phyloP scores from a whole-genome alignment of 2,113 vertebrate genomes.

The Trogon melanurus region DNA sequence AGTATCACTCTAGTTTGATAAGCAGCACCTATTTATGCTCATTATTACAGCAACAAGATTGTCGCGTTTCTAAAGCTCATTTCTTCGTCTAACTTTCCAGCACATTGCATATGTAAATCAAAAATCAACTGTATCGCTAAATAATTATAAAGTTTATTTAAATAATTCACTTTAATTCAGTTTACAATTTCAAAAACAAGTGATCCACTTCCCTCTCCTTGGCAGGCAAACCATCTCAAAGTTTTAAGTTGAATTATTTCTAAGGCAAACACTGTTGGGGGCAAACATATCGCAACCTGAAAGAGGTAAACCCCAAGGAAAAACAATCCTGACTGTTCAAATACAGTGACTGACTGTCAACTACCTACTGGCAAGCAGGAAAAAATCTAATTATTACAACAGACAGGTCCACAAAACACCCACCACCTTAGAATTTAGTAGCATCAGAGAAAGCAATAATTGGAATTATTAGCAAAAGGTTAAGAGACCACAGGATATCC shows the following conservation, averaged over 20 bases:
- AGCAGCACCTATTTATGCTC: background rate
- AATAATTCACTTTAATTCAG: background rate
- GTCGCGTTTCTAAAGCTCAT: background rate
- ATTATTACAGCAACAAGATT: background rate
- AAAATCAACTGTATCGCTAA: background rate
- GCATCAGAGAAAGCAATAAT: background rate
- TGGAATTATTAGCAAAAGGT: background rate
- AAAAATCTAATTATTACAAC: background rate
- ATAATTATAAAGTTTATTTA: slow-evolving; percentile 4
- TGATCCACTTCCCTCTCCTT: background rate
- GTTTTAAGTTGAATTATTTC: background rate
- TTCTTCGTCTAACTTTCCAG: background rate
- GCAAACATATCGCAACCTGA: background rate
- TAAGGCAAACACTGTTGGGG: background rate
- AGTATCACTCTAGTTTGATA: background rate
- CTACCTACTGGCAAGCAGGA: background rate
- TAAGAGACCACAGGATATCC: background rate
- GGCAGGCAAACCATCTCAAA: background rate
- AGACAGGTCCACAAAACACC: background rate
- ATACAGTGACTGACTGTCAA: background rate
- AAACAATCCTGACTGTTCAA: background rate
- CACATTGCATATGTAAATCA: background rate
- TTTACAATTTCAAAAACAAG: background rate
- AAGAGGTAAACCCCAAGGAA: background rate
- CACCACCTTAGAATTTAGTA: background rate